These are phyloP conservation scores for Eremobia ochroleuca DNA, from an alignment of 2,888 invertebrate genomes.

Conservation along the genomic window DNA sequence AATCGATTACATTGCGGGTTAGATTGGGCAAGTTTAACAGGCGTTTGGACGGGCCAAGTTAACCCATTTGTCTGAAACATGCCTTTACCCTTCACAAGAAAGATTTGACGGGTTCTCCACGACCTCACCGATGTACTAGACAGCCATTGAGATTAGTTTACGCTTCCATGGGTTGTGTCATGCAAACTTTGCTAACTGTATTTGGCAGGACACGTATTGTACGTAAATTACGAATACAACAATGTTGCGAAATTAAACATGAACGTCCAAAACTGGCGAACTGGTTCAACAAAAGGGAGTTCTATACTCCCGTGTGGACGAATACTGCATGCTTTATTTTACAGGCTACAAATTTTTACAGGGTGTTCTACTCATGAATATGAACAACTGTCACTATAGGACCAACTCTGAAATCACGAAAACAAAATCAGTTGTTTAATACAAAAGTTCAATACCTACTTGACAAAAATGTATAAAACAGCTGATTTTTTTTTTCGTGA, in stretches of 20 bases:
- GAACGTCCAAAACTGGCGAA: slow-evolving; percentile 29
- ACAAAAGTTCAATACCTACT: too few relatives aligned
- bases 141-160: slow-evolving; percentile 58
- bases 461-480: too few relatives aligned
- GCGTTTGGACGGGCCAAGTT: slow-evolving; percentile 78
- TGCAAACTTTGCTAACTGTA: slow-evolving; percentile 48
- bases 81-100: slow-evolving; percentile 74
- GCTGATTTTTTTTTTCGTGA: too few relatives aligned
- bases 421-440: too few relatives aligned
- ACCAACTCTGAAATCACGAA: too few relatives aligned
- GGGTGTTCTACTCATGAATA: too few relatives aligned
- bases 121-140: slow-evolving; percentile 64
- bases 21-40: slow-evolving; percentile 83
- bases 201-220: slow-evolving; percentile 48
- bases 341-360: too few relatives aligned
- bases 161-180: slow-evolving; percentile 35
- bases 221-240: slow-evolving; percentile 40
- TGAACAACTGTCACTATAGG: too few relatives aligned
- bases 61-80: slow-evolving; percentile 81
- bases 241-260: slow-evolving; percentile 41
- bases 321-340: too few relatives aligned
- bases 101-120: slow-evolving; percentile 69
- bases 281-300: slow-evolving; percentile 43
- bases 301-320: slow-evolving; percentile 17
- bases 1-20: slow-evolving; percentile 83